Evolutionary conservation across 2,797 vertebrate genomes (phyloP).

Genomic region (Poliocrania exsul): DNA sequence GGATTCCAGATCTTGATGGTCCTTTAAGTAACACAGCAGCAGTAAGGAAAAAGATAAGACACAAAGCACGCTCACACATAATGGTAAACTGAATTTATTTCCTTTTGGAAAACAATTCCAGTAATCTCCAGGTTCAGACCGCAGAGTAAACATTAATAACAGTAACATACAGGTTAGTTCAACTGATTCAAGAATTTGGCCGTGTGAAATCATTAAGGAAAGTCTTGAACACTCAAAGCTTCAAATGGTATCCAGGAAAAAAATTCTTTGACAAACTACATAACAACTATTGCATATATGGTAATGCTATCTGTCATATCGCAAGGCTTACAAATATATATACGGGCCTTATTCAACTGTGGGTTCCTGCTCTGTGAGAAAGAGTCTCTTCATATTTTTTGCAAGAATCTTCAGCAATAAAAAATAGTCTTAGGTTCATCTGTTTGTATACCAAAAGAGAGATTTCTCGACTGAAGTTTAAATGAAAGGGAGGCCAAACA

Average conservation of each 20-base stretch:
- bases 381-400: slow-evolving; percentile 69
- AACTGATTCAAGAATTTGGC: slow-evolving; percentile 91
- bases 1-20: not conserved
- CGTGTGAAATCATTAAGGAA: slow-evolving; percentile 86
- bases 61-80: slow-evolving; percentile 74
- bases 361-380: slow-evolving; percentile 75
- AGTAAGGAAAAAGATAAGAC: slow-evolving; percentile 73
- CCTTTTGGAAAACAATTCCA: slow-evolving; percentile 90
- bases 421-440: slow-evolving; percentile 80
- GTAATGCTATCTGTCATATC: slow-evolving; percentile 87
- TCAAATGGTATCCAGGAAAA: slow-evolving; percentile 85
- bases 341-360: slow-evolving; percentile 83
- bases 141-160: slow-evolving; percentile 99
- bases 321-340: slow-evolving; percentile 89
- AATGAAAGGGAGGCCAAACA: slow-evolving; percentile 76
- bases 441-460: slow-evolving; percentile 80
- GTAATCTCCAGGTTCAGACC: slow-evolving; percentile 97
- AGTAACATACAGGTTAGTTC: slow-evolving; percentile 97
- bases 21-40: not conserved
- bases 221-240: slow-evolving; percentile 85
- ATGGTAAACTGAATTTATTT: slow-evolving; percentile 92
- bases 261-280: slow-evolving; percentile 83
- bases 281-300: slow-evolving; percentile 88
- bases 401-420: slow-evolving; percentile 81
- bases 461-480: slow-evolving; percentile 75